phyloP scores from a whole-genome alignment of 2,888 invertebrate genomes.

The Neoitamus cyanurus region DNA sequence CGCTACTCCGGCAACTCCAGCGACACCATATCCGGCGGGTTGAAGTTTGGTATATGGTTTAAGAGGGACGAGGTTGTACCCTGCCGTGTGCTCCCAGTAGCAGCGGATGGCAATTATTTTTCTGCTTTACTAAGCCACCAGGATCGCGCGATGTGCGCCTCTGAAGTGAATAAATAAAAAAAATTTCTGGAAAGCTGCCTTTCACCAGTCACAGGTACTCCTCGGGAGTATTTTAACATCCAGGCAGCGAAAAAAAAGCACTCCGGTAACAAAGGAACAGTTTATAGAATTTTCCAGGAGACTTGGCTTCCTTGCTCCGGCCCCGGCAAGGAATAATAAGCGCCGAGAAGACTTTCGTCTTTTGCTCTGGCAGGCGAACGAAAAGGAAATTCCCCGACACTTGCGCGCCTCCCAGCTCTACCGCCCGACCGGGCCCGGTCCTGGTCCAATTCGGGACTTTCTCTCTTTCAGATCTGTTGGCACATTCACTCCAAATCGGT shows the following conservation, averaged over 20 bases:
- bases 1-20: neutral
- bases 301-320: conserved; percentile 3
- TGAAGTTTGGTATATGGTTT: neutral
- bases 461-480: conserved; percentile 24
- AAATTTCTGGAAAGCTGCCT: conserved; percentile 3
- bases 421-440: neutral
- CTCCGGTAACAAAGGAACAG: conserved; percentile 26
- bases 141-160: neutral
- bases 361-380: conserved; percentile 4
- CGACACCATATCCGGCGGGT: neutral
- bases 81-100: neutral
- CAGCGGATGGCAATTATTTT: conserved; percentile 34
- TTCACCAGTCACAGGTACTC: conserved; percentile 12
- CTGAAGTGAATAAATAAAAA: neutral
- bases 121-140: conserved; percentile 39
- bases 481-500: conserved; percentile 28
- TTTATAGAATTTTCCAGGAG: conserved; percentile 45
- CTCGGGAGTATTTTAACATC: conserved; percentile 14
- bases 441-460: neutral
- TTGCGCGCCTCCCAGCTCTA: neutral
- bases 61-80: neutral
- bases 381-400: conserved; percentile 2
- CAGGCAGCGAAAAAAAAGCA: neutral
- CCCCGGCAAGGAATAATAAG: conserved; percentile 20
- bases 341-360: conserved; percentile 35